Evolutionary conservation across 1,140 invertebrate genomes (phyloP).

Genomic region (Prorops nasuta): DNA sequence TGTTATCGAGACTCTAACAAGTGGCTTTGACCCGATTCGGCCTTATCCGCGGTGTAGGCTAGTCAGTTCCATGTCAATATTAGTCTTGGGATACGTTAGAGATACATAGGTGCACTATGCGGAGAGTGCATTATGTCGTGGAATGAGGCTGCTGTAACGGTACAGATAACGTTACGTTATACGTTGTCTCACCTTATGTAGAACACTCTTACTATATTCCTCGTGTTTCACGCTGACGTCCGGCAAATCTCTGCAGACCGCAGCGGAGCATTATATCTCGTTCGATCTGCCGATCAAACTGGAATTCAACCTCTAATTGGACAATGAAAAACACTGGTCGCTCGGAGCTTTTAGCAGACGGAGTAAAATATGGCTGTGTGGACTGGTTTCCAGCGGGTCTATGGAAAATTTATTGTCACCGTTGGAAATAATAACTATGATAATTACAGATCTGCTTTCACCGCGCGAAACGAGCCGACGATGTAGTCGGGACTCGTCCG

Average conservation of each 20-base stretch:
- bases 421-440: no score
- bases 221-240: constrained; percentile 15
- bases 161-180: no score
- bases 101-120: constrained; percentile 18
- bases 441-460: no score
- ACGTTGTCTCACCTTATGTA: constrained; percentile 18
- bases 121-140: constrained; percentile 8
- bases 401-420: no score
- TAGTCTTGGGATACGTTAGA: constrained; percentile 14
- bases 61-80: constrained; percentile 19
- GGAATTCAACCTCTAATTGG: no score
- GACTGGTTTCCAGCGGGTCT: no score
- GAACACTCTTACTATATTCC: constrained; percentile 18
- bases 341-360: no score
- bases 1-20: constrained; percentile 9
- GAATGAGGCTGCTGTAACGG: constrained; percentile 17
- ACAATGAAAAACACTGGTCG: no score
- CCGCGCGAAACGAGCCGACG: not conserved
- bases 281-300: no score
- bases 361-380: constrained; percentile 5
- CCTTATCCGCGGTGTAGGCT: constrained; percentile 2
- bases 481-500: no score
- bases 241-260: not conserved
- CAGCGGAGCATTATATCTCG: not conserved
- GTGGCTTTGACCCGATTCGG: constrained; percentile 15